Base-by-base conservation (phyloP, 2,888 invertebrate species). In the Leptopilina myrica region DNA sequence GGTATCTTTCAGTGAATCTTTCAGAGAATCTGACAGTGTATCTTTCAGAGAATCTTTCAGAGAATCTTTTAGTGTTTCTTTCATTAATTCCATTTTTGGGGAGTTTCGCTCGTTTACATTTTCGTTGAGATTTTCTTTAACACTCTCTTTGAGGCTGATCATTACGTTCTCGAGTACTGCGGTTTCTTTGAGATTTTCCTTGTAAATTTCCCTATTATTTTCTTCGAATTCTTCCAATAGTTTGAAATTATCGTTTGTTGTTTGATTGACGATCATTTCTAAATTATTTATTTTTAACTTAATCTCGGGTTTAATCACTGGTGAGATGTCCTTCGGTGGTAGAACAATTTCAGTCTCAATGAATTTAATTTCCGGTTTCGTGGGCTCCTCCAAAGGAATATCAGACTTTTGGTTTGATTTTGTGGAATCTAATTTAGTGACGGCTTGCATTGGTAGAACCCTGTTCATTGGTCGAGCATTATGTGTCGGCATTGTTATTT, bases 381-480 rank as follows among this genome's bases (percentile, higher is more conserved):
- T 89, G 0, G 89, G 88, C 76, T 91, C 90, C 15, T 91, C 89
- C 12, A 89, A 86, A 12, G 81, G 80, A 14, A 87, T 84, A 20
- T 89, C 87, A 0, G 86, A 82, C 67, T 89, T 90, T 64, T 88
- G 82, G 15, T 85, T 82, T 0, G 83, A 76, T 79, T 88, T 88
- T 0, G 90, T 89, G 20, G 92, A 90, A 79, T 91, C 88, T 65
- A 93, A 93, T 86, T 94, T 94, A 85, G 94, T 93, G 77, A 94
- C 94, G 82, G 96, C 95, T 86, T 96, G 96, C 93, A 96, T 95
- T 11, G 96, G 96, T 76, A 96, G 88, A 1, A 96, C 96, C 82
- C 96, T 93, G 88, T 96, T 96, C 93, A 96, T 96, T 64, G 96
- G 96, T 80, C 96, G 92, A 73, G 85, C 86, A 69, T 83, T 87